Conservation (phyloP, 1,140 invertebrate genomes). For the Hesperophylax magnus region DNA sequence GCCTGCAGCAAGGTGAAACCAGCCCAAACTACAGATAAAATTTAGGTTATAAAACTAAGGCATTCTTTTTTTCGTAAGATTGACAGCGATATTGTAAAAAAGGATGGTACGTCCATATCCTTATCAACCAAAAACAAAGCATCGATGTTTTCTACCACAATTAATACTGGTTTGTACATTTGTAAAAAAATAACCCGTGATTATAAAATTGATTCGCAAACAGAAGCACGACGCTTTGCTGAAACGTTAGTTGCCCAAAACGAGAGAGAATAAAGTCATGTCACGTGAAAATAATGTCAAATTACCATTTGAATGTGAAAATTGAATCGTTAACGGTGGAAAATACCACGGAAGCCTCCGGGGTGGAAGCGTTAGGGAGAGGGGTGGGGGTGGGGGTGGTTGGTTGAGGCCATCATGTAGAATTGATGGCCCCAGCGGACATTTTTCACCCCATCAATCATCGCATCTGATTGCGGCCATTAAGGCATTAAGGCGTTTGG, state of each 20-base stretch:
- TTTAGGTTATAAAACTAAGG: too few species aligned
- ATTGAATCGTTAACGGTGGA: neutral
- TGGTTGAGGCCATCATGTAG: neutral
- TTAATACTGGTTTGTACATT: neutral
- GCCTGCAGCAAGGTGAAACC: too few species aligned
- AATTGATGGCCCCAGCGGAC: slow-evolving; percentile 27
- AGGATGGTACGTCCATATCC: too few species aligned
- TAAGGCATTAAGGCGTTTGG: slow-evolving; percentile 23
- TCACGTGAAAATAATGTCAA: too few species aligned
- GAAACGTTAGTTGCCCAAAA: too few species aligned
- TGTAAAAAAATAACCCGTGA: neutral
- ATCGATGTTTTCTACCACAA: too few species aligned
- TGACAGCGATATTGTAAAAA: too few species aligned
- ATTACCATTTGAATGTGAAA: neutral
- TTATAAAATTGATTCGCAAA: neutral
- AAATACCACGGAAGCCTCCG: neutral
- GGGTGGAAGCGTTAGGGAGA: neutral
- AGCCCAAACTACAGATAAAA: too few species aligned
- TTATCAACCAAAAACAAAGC: too few species aligned
- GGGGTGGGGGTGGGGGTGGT: neutral
- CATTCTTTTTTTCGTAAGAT: too few species aligned
- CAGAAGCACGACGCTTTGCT: neutral
- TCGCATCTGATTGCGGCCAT: slow-evolving; percentile 29
- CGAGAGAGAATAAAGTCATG: too few species aligned
- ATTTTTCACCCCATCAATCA: slow-evolving; percentile 24